Evolutionary conservation across 2,888 invertebrate genomes (phyloP).

Genomic region (Metalampra italica): DNA sequence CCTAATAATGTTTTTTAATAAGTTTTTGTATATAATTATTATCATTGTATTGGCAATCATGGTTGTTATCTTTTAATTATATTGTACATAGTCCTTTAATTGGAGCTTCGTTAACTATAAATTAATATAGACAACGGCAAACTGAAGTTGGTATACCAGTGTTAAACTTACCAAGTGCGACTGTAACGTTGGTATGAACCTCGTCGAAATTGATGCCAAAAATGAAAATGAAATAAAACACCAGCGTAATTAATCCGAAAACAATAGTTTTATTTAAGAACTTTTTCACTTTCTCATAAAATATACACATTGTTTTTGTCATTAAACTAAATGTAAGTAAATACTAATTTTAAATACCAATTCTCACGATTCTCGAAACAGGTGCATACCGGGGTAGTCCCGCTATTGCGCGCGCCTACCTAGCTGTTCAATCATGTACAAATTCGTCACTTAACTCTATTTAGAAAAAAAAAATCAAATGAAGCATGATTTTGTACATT

Average conservation of each 20-base stretch:
- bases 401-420: slow-evolving; percentile 44
- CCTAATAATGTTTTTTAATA: too few species aligned
- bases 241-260: slow-evolving; percentile 74
- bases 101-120: too few species aligned
- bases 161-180: too few species aligned
- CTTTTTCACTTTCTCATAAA: slow-evolving; percentile 77
- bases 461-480: slow-evolving; percentile 69
- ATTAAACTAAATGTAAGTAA: slow-evolving; percentile 79
- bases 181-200: neutral
- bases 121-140: too few species aligned
- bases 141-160: too few species aligned
- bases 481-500: slow-evolving; percentile 77
- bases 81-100: too few species aligned
- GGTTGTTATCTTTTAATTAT: too few species aligned
- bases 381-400: slow-evolving; percentile 38
- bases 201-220: neutral
- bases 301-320: slow-evolving; percentile 79
- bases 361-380: slow-evolving; percentile 60
- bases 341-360: slow-evolving; percentile 79
- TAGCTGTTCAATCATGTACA: slow-evolving; percentile 65
- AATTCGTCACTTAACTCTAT: slow-evolving; percentile 72
- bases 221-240: slow-evolving; percentile 62
- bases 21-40: too few species aligned
- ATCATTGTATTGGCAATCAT: too few species aligned
- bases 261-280: slow-evolving; percentile 80